Conservation (phyloP, 2,113 vertebrate species). For the Platanista minor region DNA sequence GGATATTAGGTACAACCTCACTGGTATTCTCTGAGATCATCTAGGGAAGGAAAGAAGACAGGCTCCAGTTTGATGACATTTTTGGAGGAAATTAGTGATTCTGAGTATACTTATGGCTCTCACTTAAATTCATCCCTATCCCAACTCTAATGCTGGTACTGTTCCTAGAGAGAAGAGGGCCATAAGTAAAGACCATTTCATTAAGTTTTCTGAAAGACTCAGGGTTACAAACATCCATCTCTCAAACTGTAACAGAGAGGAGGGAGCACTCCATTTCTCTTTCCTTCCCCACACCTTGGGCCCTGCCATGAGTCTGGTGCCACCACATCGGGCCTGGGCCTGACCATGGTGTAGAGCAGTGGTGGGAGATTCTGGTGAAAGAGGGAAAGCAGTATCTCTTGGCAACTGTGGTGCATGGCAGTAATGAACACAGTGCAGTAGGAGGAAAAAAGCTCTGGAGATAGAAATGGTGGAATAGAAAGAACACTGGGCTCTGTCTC, state of each 20-base stretch:
- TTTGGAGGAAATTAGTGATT: background rate
- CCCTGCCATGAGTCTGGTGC: background rate
- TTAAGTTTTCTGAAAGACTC: background rate
- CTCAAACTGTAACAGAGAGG: background rate
- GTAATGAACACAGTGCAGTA: background rate
- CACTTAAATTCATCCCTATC: background rate
- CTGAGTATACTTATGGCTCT: background rate
- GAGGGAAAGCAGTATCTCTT: background rate
- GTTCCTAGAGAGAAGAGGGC: background rate
- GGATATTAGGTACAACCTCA: background rate
- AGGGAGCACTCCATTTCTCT: background rate
- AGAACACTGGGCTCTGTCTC: background rate
- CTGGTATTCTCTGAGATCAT: background rate
- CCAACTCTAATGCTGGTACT: background rate
- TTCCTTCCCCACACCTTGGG: background rate
- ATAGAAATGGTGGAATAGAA: background rate
- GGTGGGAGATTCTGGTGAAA: background rate
- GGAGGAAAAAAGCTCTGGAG: constrained; percentile 24
- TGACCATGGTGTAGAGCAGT: background rate
- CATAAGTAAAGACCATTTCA: background rate
- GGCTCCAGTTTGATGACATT: background rate
- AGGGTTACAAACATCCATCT: background rate
- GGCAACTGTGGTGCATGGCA: background rate
- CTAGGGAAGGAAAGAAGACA: background rate
- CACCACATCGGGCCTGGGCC: background rate